Evolutionary conservation across 2,113 vertebrate species (phyloP).

Genomic region (Rhabdornis inornatus): DNA sequence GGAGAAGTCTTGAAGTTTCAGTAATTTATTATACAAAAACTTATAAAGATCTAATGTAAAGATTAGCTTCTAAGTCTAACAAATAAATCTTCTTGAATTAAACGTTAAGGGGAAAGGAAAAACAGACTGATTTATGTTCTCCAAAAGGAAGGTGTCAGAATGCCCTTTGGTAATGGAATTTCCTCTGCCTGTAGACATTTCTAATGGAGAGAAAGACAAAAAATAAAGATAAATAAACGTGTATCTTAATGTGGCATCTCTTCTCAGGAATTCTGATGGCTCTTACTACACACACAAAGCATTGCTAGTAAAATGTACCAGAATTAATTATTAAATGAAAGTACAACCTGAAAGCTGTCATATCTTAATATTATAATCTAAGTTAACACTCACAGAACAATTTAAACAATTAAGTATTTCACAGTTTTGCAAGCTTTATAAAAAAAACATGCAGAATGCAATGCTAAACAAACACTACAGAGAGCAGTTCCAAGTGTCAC

Average conservation of each 20-base stretch:
- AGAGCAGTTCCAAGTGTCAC: background rate
- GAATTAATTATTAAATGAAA: background rate
- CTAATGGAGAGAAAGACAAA: conserved; percentile 49
- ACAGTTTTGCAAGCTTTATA: background rate
- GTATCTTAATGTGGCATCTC: background rate
- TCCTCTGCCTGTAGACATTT: conserved; percentile 67
- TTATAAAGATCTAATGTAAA: background rate
- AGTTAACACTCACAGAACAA: background rate
- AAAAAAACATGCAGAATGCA: background rate
- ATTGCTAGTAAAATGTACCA: background rate
- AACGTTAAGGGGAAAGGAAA: background rate
- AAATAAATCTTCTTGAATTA: background rate
- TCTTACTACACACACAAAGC: background rate
- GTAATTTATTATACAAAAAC: background rate
- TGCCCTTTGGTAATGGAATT: conserved; percentile 83
- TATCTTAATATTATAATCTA: background rate
- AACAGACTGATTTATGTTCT: conserved; percentile 62
- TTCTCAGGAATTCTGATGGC: background rate
- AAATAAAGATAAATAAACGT: background rate
- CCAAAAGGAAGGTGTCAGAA: conserved; percentile 83
- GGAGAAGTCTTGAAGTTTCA: background rate
- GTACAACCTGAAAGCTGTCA: background rate
- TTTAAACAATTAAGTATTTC: background rate
- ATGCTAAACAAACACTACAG: background rate
- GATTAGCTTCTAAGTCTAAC: background rate